Conservation (phyloP, 2,113 vertebrate species). For the Dermatemys mawii region DNA sequence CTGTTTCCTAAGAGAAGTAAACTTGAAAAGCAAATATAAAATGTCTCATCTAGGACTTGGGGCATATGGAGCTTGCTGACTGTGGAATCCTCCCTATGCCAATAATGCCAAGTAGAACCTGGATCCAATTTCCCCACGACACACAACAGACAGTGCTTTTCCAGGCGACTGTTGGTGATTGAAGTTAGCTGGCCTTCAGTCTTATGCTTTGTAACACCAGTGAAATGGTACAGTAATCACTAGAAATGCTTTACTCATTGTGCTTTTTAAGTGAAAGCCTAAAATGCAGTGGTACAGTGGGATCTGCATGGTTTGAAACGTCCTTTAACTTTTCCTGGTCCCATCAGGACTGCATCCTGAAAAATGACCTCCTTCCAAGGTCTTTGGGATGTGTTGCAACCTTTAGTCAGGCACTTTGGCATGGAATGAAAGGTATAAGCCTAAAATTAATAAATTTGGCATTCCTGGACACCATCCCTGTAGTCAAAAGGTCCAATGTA, state of each 20-base stretch:
- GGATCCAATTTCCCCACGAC: background rate
- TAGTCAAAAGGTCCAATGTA: conserved; percentile 36
- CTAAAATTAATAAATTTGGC: conserved; percentile 60
- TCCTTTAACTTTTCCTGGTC: conserved; percentile 63
- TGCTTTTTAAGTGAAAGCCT: conserved; percentile 40
- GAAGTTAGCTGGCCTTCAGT: background rate
- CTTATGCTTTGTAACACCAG: conserved; percentile 8
- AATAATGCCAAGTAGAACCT: background rate
- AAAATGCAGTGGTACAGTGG: conserved; percentile 20
- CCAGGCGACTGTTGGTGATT: background rate
- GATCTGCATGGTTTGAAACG: conserved; percentile 49
- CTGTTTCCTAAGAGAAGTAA: background rate
- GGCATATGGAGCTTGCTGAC: background rate
- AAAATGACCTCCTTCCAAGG: conserved; percentile 48
- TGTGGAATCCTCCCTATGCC: background rate
- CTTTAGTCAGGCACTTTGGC: conserved; percentile 42
- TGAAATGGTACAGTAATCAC: conserved; percentile 11
- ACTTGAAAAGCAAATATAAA: background rate
- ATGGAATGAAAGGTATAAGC: conserved; percentile 62
- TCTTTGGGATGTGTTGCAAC: conserved; percentile 59
- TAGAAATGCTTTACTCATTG: conserved; percentile 3
- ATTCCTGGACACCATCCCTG: conserved; percentile 38
- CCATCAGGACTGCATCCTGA: conserved; percentile 48
- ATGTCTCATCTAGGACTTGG: background rate
- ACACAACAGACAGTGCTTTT: background rate